A percentile compares a stretch with the other conserved stretches of the same genome.
Conservation (phyloP, 1,140 invertebrate genomes). For the Drosophila prosaltans region DNA sequence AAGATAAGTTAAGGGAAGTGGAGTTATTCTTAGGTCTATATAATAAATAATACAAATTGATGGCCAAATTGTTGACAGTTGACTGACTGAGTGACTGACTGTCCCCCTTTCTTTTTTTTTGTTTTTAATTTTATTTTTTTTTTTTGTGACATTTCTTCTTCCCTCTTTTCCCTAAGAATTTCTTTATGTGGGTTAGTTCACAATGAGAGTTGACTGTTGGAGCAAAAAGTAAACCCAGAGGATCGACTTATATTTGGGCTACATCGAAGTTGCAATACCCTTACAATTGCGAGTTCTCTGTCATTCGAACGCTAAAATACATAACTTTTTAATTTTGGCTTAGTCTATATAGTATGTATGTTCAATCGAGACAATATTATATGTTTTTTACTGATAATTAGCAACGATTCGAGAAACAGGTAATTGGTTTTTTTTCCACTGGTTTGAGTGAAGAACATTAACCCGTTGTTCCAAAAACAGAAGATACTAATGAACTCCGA, state of each 20-base stretch:
- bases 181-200: not conserved
- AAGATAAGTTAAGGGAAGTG: not conserved
- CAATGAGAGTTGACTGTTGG: constrained; percentile 4
- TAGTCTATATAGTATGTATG: too few species aligned
- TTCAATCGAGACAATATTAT: too few species aligned
- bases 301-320: too few species aligned
- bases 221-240: not conserved
- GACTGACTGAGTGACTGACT: constrained; percentile 3
- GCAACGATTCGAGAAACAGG: too few species aligned
- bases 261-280: too few species aligned
- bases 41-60: constrained; percentile 13
- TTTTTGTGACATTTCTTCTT: not conserved
- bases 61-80: constrained; percentile 12
- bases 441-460: too few species aligned
- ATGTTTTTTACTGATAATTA: too few species aligned
- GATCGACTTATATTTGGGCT: not conserved
- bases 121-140: not conserved
- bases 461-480: too few species aligned
- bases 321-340: too few species aligned
- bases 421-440: too few species aligned
- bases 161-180: not conserved
- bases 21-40: constrained; percentile 3
- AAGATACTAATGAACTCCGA: too few species aligned
- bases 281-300: too few species aligned
- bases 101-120: not conserved